Evolutionary conservation across 2,888 invertebrate species (phyloP), one percentile per base, ranked within the genome.

Genomic region (Amphipoea lucens): DNA sequence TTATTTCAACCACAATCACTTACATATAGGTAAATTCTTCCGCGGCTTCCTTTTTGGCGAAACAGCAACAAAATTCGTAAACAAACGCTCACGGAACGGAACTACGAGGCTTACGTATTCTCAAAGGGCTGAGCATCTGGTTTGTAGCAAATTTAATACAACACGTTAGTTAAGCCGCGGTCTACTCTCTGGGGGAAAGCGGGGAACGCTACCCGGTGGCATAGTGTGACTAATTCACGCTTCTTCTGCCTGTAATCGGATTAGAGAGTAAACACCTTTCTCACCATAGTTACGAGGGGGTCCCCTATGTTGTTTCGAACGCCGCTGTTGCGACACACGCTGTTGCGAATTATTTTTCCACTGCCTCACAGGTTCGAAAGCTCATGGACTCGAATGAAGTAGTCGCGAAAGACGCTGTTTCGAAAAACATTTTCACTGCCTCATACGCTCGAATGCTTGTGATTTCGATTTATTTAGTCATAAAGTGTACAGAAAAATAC

Each of bases 71-170:
- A 78, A 74, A 74, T 79, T 68, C 60, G 76, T 76, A 76, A 85
- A 87, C 79, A 78, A 84, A 85, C 54, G 78, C 66, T 79, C 63
- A n/a, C 67, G 54, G 42, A 85, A 78, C 78, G 66, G 77, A 84
- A 87, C 78, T 79, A 66, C 67, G 76, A 45, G 66, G 70, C 73
- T 87, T 80, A 75, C 63, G 74, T 82, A 82, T 85, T 67, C 85
- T 84, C 84, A 81, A 83, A 87, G 83, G 88, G 69, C 81, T 74
- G 73, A 85, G 74, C 87, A 89, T 87, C 89, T 86, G 85, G 83
- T 81, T 87, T 84, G 85, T 83, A 85, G 78, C 80, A 83, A 90
- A 90, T 86, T 87, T 86, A 89, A 88, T 88, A 87, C 81, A 82
- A 89, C 81, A 87, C 85, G 77, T 83, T 82, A 81, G 76, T 74